These are phyloP conservation scores for Urocyon cinereoargenteus DNA, from an alignment of 2,797 vertebrate species.

Conservation along the genomic window DNA sequence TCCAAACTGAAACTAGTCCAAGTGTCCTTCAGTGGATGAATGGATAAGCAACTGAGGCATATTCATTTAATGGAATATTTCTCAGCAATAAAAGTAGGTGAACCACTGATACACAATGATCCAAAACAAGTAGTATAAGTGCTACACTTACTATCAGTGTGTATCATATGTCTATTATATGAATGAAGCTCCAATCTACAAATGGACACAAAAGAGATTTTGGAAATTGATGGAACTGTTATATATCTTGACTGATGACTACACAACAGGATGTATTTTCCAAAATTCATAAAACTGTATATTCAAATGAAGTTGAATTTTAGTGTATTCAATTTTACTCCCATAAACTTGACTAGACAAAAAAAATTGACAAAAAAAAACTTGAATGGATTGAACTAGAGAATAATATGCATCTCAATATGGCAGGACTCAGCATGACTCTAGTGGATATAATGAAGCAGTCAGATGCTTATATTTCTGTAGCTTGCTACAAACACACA, in stretches of 20 bases:
- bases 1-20: neutral
- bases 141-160: neutral
- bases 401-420: neutral
- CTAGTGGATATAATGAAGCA: neutral
- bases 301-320: neutral
- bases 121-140: neutral
- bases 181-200: neutral
- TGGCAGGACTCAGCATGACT: neutral
- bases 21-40: neutral
- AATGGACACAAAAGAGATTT: neutral
- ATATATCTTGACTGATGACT: neutral
- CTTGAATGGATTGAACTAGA: neutral
- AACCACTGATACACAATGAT: neutral
- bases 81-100: neutral
- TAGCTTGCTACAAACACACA: neutral
- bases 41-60: neutral
- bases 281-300: neutral
- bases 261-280: neutral
- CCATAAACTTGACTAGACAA: neutral
- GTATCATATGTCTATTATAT: fast-evolving
- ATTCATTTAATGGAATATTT: neutral
- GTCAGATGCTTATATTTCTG: neutral
- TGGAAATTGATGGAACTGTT: neutral
- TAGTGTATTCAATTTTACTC: neutral
- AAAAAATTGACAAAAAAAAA: neutral